phyloP scores from a whole-genome alignment of 2,113 vertebrate genomes.

The Osmerus mordax region DNA sequence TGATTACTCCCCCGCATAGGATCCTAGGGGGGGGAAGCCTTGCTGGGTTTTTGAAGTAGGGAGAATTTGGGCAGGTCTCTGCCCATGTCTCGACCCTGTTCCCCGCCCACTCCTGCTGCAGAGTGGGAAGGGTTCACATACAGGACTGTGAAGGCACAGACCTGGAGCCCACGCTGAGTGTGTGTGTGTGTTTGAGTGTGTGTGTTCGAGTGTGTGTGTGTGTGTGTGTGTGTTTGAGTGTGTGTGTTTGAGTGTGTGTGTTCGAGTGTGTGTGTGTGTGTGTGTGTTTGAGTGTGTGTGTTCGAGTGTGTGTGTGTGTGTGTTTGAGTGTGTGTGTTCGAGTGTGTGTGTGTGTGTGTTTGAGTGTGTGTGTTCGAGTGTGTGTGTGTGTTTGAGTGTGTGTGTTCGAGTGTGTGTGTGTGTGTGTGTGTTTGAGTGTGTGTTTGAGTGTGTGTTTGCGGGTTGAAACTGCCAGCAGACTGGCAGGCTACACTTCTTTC shows the following conservation, averaged over 20 bases:
- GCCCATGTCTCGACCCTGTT: slow-evolving; percentile 44
- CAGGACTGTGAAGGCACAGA: slow-evolving; percentile 1
- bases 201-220: neutral
- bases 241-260: too few species aligned
- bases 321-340: too few species aligned
- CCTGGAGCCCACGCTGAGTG: slow-evolving; percentile 41
- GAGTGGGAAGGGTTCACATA: slow-evolving; percentile 44
- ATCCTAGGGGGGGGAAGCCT: slow-evolving; percentile 21
- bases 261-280: too few species aligned
- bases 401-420: slow-evolving; percentile 5
- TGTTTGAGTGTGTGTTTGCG: neutral
- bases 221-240: neutral
- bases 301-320: neutral
- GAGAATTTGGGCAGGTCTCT: slow-evolving; percentile 42
- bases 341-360: neutral
- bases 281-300: neutral
- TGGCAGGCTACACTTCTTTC: too few species aligned
- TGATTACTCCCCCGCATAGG: slow-evolving; percentile 44
- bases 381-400: neutral
- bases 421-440: neutral
- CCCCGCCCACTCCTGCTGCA: slow-evolving; percentile 42
- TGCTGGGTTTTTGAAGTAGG: slow-evolving; percentile 45
- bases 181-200: neutral
- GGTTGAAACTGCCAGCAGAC: too few species aligned
- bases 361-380: neutral